phyloP scores from a whole-genome alignment of 2,113 vertebrate genomes.

The Pleuronectes platessa region DNA sequence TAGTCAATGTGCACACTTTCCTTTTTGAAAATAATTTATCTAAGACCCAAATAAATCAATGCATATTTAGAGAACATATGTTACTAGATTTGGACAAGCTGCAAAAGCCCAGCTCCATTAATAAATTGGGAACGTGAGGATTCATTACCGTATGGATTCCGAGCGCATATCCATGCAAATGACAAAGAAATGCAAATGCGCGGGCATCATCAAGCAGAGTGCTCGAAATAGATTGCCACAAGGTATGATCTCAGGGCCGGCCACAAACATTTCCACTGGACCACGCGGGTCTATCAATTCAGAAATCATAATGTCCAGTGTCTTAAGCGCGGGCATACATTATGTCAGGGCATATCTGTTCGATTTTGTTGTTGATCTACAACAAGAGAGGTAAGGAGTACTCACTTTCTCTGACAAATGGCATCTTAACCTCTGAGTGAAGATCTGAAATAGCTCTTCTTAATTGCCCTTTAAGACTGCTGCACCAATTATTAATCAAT shows the following conservation, averaged over 20 bases:
- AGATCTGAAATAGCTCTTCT: conserved; percentile 90
- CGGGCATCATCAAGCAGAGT: conserved; percentile 79
- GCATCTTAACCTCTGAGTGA: conserved; percentile 87
- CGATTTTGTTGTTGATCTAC: conserved; percentile 79
- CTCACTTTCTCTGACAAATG: conserved; percentile 86
- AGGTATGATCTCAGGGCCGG: conserved; percentile 67
- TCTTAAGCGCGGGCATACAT: conserved; percentile 77
- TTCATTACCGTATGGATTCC: conserved; percentile 82
- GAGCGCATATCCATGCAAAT: conserved; percentile 79
- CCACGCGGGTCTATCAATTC: conserved; percentile 77
- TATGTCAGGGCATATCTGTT: conserved; percentile 81
- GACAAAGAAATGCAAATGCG: conserved; percentile 79
- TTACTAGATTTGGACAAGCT: conserved; percentile 78
- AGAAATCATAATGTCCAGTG: conserved; percentile 76
- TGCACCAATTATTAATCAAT: conserved; percentile 95
- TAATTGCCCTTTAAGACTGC: conserved; percentile 89
- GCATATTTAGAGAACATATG: conserved; percentile 81
- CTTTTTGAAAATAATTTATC: conserved; percentile 76
- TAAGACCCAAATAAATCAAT: conserved; percentile 81
- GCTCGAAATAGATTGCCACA: conserved; percentile 82
- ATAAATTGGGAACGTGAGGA: conserved; percentile 83
- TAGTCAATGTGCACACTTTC: conserved; percentile 61
- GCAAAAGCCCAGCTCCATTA: conserved; percentile 79
- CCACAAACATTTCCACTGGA: conserved; percentile 69
- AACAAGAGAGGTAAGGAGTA: conserved; percentile 69